These are phyloP conservation scores for Colossoma macropomum DNA, from an alignment of 2,113 vertebrate species.

Conservation along the genomic window DNA sequence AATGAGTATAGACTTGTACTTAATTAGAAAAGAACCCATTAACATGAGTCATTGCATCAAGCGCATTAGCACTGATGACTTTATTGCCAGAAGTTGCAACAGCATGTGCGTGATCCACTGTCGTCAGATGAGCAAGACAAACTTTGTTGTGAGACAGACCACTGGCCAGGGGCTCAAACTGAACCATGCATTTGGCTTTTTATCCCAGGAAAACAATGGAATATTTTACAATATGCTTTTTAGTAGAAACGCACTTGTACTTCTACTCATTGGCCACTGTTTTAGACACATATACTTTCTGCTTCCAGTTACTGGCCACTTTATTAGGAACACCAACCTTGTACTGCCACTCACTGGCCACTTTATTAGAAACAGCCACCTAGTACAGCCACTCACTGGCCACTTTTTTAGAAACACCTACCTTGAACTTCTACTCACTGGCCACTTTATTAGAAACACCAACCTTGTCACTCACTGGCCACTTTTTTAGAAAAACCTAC, in stretches of 20 bases:
- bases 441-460: not conserved
- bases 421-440: no score
- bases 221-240: not conserved
- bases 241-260: no score
- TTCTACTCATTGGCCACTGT: no score
- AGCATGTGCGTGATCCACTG: slow-evolving; percentile 17
- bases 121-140: not conserved
- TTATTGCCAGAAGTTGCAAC: slow-evolving; percentile 49
- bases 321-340: not conserved
- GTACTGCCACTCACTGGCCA: no score
- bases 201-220: not conserved
- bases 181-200: not conserved
- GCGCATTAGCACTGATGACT: slow-evolving; percentile 57
- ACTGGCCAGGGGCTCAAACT: not conserved
- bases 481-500: no score
- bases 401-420: not conserved
- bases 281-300: no score
- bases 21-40: slow-evolving; percentile 60
- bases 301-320: not conserved
- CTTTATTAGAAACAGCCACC: no score
- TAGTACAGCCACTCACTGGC: not conserved
- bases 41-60: slow-evolving; percentile 59
- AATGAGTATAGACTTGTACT: slow-evolving; percentile 53
- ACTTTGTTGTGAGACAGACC: not conserved
- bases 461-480: not conserved